Evolutionary conservation across 2,113 vertebrate genomes (phyloP), one percentile per base, ranked within the genome.

Genomic region (Carassius gibelio): DNA sequence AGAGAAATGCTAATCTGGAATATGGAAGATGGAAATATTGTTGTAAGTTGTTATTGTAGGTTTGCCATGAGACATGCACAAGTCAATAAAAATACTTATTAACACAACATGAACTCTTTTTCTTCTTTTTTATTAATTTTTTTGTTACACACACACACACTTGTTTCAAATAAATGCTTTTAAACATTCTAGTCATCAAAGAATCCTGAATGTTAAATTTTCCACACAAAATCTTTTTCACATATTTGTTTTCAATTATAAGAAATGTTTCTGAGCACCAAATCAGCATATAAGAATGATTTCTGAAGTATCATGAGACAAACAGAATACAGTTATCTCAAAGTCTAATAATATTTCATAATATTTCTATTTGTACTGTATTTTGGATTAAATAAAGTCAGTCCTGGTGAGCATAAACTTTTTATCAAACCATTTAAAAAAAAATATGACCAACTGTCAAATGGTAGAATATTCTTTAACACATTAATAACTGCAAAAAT

Each of bases 11-110:
- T 61, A 14, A 23, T n/a, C 15, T n/a, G n/a, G 6, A 50, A 76
- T 76, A 87, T 68, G 34, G 59, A 71, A 48, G 2, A 62, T 4
- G 36, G 10, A 21, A 59, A 85, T 74, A 15, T 50, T 36, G 34
- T 26, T 48, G 8, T 69, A 36, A 69, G 55, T 36, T 34, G 26
- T 11, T 36, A 14, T 21, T 15, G 80, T 55, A 19, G 45, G 10
- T 52, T 45, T 81, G 45, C 19, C 21, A 55, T 36, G 26, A 23
- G 42, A 75, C 5, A 7, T 48, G 11, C 11, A 45, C 4, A 6
- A 36, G 9, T 74, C 21, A 1, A 75, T n/a, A 75, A 75, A n/a
- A 75, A 75, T 75, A 26, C 4, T 23, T 23, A 42, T 23, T 23
- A 42, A 74, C 42, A 23, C 19, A 48, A 14, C 38, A n/a, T n/a